These are phyloP conservation scores for Trogon surrucura DNA, from an alignment of 2,113 vertebrate genomes.

Conservation along the genomic window DNA sequence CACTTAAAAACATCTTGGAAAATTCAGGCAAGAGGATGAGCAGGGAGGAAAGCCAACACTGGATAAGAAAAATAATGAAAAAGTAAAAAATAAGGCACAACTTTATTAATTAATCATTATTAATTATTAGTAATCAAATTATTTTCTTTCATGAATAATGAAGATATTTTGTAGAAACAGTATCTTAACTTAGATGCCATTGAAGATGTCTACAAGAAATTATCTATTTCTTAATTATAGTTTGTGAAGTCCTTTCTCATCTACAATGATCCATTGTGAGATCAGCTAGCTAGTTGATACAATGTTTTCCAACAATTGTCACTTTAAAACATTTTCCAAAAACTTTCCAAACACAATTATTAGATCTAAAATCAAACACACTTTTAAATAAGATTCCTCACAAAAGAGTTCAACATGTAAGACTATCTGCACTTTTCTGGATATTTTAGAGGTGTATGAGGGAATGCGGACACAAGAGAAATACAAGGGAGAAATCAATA, in stretches of 20 bases:
- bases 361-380: background rate
- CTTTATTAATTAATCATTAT: background rate
- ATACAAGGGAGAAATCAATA: background rate
- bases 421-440: background rate
- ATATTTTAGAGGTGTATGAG: background rate
- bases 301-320: background rate
- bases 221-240: background rate
- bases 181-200: background rate
- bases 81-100: background rate
- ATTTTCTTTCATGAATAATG: background rate
- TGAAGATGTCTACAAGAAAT: background rate
- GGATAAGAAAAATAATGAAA: background rate
- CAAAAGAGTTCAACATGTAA: background rate
- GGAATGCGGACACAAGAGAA: background rate
- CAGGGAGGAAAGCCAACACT: background rate
- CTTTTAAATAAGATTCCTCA: background rate
- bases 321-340: background rate
- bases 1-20: background rate
- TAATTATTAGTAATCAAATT: background rate
- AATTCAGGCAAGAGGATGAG: background rate
- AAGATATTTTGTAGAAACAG: background rate
- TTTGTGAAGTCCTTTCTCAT: background rate
- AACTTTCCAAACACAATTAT: background rate
- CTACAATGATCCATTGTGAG: background rate
- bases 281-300: background rate